Percentiles rank a stretch among this genome's conserved stretches.
Conservation (phyloP, 2,888 invertebrate genomes). For the Dinocampus coccinellae region DNA sequence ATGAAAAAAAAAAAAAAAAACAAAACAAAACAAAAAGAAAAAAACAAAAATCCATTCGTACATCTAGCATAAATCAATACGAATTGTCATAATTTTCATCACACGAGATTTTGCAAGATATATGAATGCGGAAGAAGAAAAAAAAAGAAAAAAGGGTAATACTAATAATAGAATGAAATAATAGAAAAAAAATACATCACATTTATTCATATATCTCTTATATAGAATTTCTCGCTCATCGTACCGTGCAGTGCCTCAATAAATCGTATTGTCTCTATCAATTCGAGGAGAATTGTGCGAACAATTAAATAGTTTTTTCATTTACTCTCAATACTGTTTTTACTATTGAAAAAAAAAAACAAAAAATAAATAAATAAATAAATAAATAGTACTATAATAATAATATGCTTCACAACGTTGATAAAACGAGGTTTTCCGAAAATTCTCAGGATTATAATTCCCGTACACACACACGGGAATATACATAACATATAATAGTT, state of each 20-base stretch:
- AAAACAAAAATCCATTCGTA: conserved; percentile 36
- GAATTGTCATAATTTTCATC: conserved; percentile 26
- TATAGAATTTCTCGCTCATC: conserved; percentile 16
- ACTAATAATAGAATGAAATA: not conserved
- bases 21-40: too few relatives aligned
- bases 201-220: not conserved
- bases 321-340: conserved; percentile 6
- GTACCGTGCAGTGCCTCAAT: conserved; percentile 36
- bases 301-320: conserved; percentile 13
- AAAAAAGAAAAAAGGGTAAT: conserved; percentile 19
- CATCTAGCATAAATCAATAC: conserved; percentile 25
- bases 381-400: not conserved
- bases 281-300: conserved; percentile 12
- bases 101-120: conserved; percentile 11
- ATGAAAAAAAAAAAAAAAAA: too few relatives aligned
- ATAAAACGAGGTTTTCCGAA: conserved; percentile 35
- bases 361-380: not conserved
- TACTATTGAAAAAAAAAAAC: not conserved
- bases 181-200: conserved; percentile 20
- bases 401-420: not conserved
- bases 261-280: conserved; percentile 14
- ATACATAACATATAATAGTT: conserved; percentile 20
- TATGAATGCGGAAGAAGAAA: not conserved
- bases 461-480: not conserved
- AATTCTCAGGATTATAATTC: conserved; percentile 32